Percentiles rank a stretch among this genome's conserved stretches.
phyloP scores from a whole-genome alignment of 2,888 invertebrate species.

The Acholoe squamosa region DNA sequence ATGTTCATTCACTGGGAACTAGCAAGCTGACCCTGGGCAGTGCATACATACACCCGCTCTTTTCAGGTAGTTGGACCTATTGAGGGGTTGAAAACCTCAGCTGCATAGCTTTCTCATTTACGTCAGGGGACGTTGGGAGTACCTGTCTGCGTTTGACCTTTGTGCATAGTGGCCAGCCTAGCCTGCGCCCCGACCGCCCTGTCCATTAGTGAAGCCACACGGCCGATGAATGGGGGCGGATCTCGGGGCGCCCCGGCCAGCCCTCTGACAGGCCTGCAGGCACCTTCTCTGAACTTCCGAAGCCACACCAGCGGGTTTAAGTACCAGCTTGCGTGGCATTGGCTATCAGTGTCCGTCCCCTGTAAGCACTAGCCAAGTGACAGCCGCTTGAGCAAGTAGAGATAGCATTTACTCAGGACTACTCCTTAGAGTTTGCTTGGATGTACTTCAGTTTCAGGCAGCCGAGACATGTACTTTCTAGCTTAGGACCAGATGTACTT shows the following conservation, averaged over 20 bases:
- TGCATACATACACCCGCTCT: too few species aligned
- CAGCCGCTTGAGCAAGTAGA: slow-evolving; percentile 23
- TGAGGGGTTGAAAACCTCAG: neutral
- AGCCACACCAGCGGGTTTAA: slow-evolving; percentile 31
- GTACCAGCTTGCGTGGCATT: slow-evolving; percentile 52
- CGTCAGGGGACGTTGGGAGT: neutral
- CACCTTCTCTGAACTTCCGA: slow-evolving; percentile 19
- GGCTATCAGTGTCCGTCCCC: slow-evolving; percentile 51
- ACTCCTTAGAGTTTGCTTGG: too few species aligned
- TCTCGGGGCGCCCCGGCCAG: slow-evolving; percentile 15
- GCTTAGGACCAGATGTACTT: too few species aligned
- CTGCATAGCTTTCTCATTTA: neutral
- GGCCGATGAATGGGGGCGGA: slow-evolving; percentile 4
- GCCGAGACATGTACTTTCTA: too few species aligned
- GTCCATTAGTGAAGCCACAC: slow-evolving; percentile 30
- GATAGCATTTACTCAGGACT: too few species aligned
- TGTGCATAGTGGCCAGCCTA: neutral
- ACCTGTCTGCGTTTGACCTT: slow-evolving; percentile 14
- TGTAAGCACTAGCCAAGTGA: slow-evolving; percentile 45
- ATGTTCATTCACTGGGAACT: too few species aligned
- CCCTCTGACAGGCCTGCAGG: slow-evolving; percentile 21
- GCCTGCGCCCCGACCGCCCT: slow-evolving; percentile 10
- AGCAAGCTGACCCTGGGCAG: too few species aligned
- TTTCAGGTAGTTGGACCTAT: neutral
- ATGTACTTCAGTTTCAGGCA: too few species aligned